These are phyloP conservation scores for Muricea muricata DNA, from an alignment of 92 coral and sea anemone genomes.

Conservation along the genomic window DNA sequence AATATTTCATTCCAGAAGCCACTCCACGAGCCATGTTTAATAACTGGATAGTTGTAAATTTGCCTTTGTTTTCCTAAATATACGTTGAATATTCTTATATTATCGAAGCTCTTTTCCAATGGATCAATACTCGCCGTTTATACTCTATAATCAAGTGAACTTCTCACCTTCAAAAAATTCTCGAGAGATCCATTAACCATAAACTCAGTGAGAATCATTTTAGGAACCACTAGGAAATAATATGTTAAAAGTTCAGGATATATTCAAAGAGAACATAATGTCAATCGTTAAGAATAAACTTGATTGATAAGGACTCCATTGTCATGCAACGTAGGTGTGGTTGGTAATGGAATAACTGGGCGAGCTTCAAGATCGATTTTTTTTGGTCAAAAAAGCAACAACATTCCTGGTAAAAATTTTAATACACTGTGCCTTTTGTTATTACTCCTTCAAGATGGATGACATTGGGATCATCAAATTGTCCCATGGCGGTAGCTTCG, in stretches of 20 bases:
- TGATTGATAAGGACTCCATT: no score
- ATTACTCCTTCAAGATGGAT: conserved; percentile 90
- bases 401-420: no score
- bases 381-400: no score
- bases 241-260: neutral
- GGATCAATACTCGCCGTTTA: no score
- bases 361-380: no score
- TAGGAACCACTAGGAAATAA: conserved; percentile 17
- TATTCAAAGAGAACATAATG: no score
- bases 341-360: no score
- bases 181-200: conserved; percentile 94
- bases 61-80: conserved; percentile 79
- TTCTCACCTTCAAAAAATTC: conserved; percentile 81
- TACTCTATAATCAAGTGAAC: no score
- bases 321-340: no score
- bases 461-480: conserved; percentile 95
- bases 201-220: conserved; percentile 82
- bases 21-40: conserved; percentile 92
- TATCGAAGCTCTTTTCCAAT: no score
- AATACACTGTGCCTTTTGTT: conserved; percentile 88
- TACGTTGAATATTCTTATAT: no score
- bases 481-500: conserved; percentile 98
- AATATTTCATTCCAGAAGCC: conserved; percentile 90
- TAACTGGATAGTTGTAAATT: conserved; percentile 76
- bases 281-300: no score